Percentiles rank a stretch among this genome's conserved stretches.
Conservation (phyloP, 2,113 vertebrate species). For the Xiphias gladius region DNA sequence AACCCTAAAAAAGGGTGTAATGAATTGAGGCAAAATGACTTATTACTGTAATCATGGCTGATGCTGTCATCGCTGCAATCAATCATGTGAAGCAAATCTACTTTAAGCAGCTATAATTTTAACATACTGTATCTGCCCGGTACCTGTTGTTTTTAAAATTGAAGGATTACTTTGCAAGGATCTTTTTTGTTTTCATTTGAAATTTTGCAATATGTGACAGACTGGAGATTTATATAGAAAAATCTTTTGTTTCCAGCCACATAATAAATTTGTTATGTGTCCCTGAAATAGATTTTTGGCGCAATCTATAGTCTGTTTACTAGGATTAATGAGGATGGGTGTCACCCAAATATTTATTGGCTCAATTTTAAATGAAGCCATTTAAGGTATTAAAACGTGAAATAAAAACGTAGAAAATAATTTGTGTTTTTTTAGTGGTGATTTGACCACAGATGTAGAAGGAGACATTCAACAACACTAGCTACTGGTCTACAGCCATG, state of each 20-base stretch:
- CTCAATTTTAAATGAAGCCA: background rate
- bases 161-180: slow-evolving; percentile 44
- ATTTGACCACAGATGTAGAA: background rate
- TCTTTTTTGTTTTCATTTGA: slow-evolving; percentile 19
- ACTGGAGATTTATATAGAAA: slow-evolving; percentile 1
- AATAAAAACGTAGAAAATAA: too few relatives aligned
- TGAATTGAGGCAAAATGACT: slow-evolving; percentile 58
- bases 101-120: slow-evolving; percentile 45
- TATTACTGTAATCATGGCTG: slow-evolving; percentile 53
- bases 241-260: background rate
- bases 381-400: background rate
- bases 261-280: background rate
- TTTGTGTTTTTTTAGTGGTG: background rate
- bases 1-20: slow-evolving; percentile 54
- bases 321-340: background rate
- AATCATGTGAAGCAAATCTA: slow-evolving; percentile 56
- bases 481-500: too few relatives aligned
- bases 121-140: background rate
- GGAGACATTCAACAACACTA: background rate
- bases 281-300: background rate
- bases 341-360: background rate
- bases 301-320: background rate
- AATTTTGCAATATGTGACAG: slow-evolving; percentile 4
- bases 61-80: slow-evolving; percentile 69
- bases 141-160: slow-evolving; percentile 30